Evolutionary conservation across 2,888 invertebrate genomes (phyloP).

Genomic region (Mythimna pallens): DNA sequence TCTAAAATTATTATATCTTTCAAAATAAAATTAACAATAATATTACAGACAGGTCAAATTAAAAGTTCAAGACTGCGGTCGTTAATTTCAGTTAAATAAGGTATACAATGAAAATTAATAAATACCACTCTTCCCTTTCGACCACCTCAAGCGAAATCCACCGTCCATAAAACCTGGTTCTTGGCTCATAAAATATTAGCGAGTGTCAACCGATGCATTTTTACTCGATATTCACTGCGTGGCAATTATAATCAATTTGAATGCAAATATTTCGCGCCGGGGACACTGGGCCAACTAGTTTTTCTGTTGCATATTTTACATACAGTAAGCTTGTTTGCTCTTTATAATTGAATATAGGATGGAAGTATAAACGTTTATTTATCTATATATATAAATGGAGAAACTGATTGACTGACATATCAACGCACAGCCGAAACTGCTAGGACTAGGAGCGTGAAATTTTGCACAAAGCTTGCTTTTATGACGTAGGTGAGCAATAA

Average conservation of each 20-base stretch:
- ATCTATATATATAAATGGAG: too few species aligned
- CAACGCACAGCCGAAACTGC: too few species aligned
- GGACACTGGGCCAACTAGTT: constrained; percentile 50
- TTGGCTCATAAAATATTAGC: constrained; percentile 49
- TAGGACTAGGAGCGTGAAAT: too few species aligned
- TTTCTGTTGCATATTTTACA: constrained; percentile 59
- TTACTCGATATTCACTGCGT: constrained; percentile 27
- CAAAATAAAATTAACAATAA: too few species aligned
- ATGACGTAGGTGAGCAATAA: too few species aligned
- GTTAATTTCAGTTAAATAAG: not conserved
- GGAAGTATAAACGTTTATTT: constrained; percentile 9
- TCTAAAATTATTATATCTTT: too few species aligned
- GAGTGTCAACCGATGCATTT: constrained; percentile 1
- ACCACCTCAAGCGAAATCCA: constrained; percentile 16
- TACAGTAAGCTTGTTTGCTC: constrained; percentile 54
- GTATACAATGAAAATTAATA: not conserved
- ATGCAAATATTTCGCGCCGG: constrained; percentile 56
- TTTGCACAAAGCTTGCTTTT: too few species aligned
- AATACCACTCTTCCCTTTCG: not conserved
- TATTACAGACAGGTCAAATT: not conserved
- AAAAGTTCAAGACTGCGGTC: not conserved
- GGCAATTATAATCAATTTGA: constrained; percentile 64
- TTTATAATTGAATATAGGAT: constrained; percentile 66
- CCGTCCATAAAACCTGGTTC: constrained; percentile 31
- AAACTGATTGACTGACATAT: too few species aligned